phyloP scores from a whole-genome alignment of 2,113 vertebrate species.

The Hippocampus guttulatus region DNA sequence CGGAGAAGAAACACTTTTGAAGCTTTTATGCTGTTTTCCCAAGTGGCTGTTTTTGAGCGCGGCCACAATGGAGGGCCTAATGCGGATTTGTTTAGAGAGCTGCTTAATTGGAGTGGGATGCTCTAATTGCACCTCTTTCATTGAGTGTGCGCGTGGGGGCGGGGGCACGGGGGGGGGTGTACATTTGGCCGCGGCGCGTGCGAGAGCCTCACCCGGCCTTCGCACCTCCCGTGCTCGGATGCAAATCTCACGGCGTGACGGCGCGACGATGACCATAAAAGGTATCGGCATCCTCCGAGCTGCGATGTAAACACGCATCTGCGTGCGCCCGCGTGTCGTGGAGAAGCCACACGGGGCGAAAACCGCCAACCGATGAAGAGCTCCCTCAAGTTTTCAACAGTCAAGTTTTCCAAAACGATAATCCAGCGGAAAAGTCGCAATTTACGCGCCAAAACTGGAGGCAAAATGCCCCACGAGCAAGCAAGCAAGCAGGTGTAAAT shows the following conservation, averaged over 20 bases:
- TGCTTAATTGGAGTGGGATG: slow-evolving; percentile 78
- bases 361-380: neutral
- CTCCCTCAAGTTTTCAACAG: neutral
- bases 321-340: slow-evolving; percentile 6
- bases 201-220: slow-evolving; percentile 63
- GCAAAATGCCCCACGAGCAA: too few species aligned
- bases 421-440: too few species aligned
- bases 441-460: too few species aligned
- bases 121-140: slow-evolving; percentile 77
- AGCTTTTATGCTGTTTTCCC: slow-evolving; percentile 75
- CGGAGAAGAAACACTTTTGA: slow-evolving; percentile 67
- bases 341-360: too few species aligned
- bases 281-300: slow-evolving; percentile 8
- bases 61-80: slow-evolving; percentile 78
- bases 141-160: slow-evolving; percentile 42
- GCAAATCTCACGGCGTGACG: slow-evolving; percentile 37
- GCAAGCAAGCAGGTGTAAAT: too few species aligned
- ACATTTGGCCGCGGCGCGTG: neutral
- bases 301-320: slow-evolving; percentile 19
- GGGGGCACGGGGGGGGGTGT: slow-evolving; percentile 28
- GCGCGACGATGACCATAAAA: slow-evolving; percentile 5
- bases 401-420: too few species aligned
- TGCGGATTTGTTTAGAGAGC: slow-evolving; percentile 79
- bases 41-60: slow-evolving; percentile 77
- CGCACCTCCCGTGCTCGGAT: slow-evolving; percentile 61